Evolutionary conservation across 2,113 vertebrate species (phyloP), one percentile per base, ranked within the genome.

Genomic region (Microtus richardsoni): DNA sequence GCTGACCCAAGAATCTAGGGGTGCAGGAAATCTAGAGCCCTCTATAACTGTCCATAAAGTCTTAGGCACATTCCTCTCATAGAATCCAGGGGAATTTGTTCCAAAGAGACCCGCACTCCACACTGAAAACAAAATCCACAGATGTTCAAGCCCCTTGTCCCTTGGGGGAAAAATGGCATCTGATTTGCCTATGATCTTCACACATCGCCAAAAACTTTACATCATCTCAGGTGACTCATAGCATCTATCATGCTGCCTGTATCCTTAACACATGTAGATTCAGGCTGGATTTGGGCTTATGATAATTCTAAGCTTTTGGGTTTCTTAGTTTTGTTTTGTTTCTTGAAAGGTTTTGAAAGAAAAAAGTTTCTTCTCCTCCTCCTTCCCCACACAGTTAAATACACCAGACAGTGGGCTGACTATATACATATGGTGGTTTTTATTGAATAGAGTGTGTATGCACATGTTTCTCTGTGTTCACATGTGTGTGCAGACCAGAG

Each of bases 1-100:
- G 87, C 49, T 93, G 94, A 93, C 74, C 22, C 70, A 84, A n/a
- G 64, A 94, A 62, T 24, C 54, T 30, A 87, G 10, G 19, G 60
- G 54, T 75, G 33, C 33, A 77, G 41, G 30, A 88, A 86, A 91
- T 39, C 36, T 77, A 5, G 3, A 58, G 9, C 0, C 49, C 54
- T 87, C 52, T 88, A 47, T 30, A 95, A 84, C 44, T 39, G 33
- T 0, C 66, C 6, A 9, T 9, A 39, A 77, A 78, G 62, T 89
- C 84, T 41, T 82, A 73, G 21, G 36, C 30, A 36, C 3, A 60
- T 3, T 71, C 33, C 1, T 33, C 30, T 68, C 33, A 49, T 80
- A 30, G 17, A 82, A 73, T 39, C 33, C 24, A 80, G 85, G 3
- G 10, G 2, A 24, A 8, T 24, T 82, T 39, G 36, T n/a, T 60